Evolutionary conservation across 2,113 vertebrate genomes (phyloP).

Genomic region (Channa argus): DNA sequence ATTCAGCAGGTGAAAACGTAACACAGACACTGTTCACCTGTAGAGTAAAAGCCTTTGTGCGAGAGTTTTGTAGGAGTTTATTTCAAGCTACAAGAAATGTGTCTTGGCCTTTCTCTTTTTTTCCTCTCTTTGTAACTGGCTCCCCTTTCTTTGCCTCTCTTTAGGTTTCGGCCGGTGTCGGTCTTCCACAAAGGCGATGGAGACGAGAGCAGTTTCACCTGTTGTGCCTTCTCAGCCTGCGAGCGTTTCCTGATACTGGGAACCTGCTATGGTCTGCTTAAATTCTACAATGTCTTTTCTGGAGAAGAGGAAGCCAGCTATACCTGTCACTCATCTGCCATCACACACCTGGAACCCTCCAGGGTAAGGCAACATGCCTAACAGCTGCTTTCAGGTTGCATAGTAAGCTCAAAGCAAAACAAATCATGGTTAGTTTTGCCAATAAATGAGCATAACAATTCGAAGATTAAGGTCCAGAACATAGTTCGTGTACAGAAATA

Average conservation of each 20-base stretch:
- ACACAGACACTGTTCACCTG: too few species aligned
- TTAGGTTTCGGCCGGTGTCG: constrained; percentile 94
- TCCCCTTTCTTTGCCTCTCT: fast-evolving
- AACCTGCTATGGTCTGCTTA: constrained; percentile 93
- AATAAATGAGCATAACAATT: too few species aligned
- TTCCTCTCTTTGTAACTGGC: neutral
- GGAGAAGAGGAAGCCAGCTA: constrained; percentile 95
- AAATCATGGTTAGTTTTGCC: too few species aligned
- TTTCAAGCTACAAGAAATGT: neutral
- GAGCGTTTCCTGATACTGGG: constrained; percentile 96
- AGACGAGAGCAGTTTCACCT: constrained; percentile 95
- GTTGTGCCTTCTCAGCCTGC: constrained; percentile 94
- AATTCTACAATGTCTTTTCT: constrained; percentile 94
- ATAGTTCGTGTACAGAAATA: too few species aligned
- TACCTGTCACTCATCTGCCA: constrained; percentile 93
- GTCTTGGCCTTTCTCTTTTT: neutral
- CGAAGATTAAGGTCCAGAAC: too few species aligned
- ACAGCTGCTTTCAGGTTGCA: too few species aligned
- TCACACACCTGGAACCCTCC: constrained; percentile 95
- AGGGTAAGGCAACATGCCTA: constrained; percentile 77
- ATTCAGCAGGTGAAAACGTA: constrained; percentile 89
- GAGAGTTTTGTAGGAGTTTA: fast-evolving
- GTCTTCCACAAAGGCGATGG: constrained; percentile 94
- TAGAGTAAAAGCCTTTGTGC: neutral
- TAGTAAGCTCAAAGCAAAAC: too few species aligned